phyloP scores from a whole-genome alignment of 1,140 invertebrate species.

The Colletes gigas region DNA sequence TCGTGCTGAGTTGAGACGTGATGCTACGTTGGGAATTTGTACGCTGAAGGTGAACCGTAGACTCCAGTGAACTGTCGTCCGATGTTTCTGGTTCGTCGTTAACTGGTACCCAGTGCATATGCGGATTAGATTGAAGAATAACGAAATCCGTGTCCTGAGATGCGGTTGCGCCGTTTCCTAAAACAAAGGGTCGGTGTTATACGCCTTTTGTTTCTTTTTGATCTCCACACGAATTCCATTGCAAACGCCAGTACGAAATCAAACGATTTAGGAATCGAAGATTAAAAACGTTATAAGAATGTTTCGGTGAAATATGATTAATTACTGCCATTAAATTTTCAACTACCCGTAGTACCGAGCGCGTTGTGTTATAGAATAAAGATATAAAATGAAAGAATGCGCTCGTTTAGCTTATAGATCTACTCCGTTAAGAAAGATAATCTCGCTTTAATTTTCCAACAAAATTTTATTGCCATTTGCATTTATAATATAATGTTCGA shows the following conservation, averaged over 20 bases:
- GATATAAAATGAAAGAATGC: slow-evolving; percentile 18
- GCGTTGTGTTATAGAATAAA: not conserved
- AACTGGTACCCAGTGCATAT: slow-evolving; percentile 81
- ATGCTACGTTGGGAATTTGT: slow-evolving; percentile 78
- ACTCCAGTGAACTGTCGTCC: slow-evolving; percentile 72
- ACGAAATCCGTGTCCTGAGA: slow-evolving; percentile 81
- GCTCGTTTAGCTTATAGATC: slow-evolving; percentile 35
- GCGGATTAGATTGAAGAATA: slow-evolving; percentile 81
- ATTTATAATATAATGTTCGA: slow-evolving; percentile 55
- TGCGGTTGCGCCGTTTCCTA: slow-evolving; percentile 46
- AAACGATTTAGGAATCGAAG: not conserved
- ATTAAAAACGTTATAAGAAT: not conserved
- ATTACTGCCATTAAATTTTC: not conserved
- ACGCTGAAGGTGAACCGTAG: slow-evolving; percentile 72
- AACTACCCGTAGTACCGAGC: not conserved
- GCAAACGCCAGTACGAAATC: not conserved
- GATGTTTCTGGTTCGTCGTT: slow-evolving; percentile 68
- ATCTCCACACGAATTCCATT: not conserved
- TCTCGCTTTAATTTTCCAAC: slow-evolving; percentile 53
- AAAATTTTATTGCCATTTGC: slow-evolving; percentile 60
- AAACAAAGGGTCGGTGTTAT: slow-evolving; percentile 46
- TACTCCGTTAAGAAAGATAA: slow-evolving; percentile 54
- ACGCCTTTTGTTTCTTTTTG: not conserved
- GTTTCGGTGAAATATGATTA: not conserved
- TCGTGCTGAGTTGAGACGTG: slow-evolving; percentile 74